Percentiles rank a stretch among this genome's conserved stretches.
Conservation (phyloP, 2,888 invertebrate species). For the Galeruca laticollis region DNA sequence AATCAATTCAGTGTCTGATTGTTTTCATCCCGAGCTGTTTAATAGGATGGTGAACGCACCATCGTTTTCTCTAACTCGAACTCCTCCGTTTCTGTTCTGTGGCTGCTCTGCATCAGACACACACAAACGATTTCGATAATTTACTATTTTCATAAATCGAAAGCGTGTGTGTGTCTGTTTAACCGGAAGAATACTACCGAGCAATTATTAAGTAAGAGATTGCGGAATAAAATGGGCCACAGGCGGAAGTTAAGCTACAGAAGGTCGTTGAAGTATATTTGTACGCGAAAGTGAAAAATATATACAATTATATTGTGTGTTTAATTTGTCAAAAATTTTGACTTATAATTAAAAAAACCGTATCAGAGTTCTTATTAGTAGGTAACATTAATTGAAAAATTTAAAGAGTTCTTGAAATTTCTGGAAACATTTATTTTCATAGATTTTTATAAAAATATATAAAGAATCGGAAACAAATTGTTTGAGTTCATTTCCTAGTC, state of each 20-base stretch:
- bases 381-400: no score
- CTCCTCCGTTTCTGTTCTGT: conserved; percentile 48
- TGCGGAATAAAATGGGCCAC: conserved; percentile 11
- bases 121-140: conserved; percentile 62
- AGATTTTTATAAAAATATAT: no score
- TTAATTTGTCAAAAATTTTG: no score
- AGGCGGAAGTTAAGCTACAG: conserved; percentile 23
- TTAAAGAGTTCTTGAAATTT: no score
- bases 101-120: conserved; percentile 59
- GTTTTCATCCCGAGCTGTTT: conserved; percentile 67
- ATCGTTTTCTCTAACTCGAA: conserved; percentile 41
- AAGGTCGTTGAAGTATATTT: not conserved
- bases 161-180: conserved; percentile 44
- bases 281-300: not conserved
- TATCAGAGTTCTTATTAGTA: no score
- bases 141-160: conserved; percentile 56
- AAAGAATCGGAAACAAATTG: no score
- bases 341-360: no score
- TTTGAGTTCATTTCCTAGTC: no score
- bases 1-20: conserved; percentile 67
- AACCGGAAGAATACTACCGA: conserved; percentile 41
- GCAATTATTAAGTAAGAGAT: conserved; percentile 33
- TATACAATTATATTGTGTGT: not conserved
- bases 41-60: conserved; percentile 59
- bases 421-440: no score